Evolutionary conservation across 1,140 invertebrate species (phyloP).

Genomic region (Semibalanus balanoides): DNA sequence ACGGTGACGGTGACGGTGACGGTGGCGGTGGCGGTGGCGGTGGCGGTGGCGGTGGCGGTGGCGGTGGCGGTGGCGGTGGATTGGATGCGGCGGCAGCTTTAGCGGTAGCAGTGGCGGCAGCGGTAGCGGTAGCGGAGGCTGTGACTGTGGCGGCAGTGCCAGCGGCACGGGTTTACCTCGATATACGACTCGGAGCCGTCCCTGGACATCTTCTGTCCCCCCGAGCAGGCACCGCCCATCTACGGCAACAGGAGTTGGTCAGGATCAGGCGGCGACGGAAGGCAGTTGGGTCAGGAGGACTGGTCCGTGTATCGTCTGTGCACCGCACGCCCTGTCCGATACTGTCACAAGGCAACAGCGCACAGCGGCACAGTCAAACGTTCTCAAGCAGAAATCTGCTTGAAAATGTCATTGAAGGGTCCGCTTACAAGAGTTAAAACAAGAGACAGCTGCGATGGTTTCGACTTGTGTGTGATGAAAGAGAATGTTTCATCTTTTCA

Average conservation of each 20-base stretch:
- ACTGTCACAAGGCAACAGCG: too few species aligned
- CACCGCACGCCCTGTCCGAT: too few species aligned
- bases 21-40: background rate
- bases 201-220: slow-evolving; percentile 6
- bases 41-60: background rate
- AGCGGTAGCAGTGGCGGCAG: background rate
- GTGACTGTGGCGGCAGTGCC: background rate
- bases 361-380: too few species aligned
- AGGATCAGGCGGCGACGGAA: background rate
- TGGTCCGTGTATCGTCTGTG: too few species aligned
- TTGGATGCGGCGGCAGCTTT: too few species aligned
- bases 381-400: too few species aligned
- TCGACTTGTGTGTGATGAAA: too few species aligned
- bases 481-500: too few species aligned
- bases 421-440: too few species aligned
- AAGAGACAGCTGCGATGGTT: too few species aligned
- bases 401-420: too few species aligned
- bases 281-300: too few species aligned
- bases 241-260: background rate
- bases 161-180: background rate
- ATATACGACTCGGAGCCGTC: slow-evolving; percentile 3
- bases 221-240: background rate
- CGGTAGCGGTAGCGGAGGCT: background rate
- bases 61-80: background rate
- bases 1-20: background rate